Conservation (phyloP, 2,113 vertebrate species). For the Hemibagrus wyckioides region DNA sequence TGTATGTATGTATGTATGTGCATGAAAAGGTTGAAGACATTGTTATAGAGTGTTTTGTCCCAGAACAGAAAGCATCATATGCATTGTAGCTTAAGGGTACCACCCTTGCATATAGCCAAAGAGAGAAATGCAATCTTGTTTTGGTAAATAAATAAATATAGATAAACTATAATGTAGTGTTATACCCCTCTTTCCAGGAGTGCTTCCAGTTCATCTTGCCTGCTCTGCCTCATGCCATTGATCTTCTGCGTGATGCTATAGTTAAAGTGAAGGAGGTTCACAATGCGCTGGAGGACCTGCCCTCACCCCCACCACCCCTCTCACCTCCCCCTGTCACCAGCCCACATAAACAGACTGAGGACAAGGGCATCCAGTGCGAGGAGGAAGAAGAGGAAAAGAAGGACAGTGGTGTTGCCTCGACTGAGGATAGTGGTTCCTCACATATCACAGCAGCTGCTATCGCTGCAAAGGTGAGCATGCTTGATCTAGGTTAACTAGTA, state of each 20-base stretch:
- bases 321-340: conserved; percentile 84
- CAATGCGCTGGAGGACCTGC: conserved; percentile 93
- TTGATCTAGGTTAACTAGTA: background rate
- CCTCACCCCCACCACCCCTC: conserved; percentile 88
- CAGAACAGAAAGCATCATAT: no score
- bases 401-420: conserved; percentile 86
- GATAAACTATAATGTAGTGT: background rate
- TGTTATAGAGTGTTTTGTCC: background rate
- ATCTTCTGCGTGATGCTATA: conserved; percentile 93
- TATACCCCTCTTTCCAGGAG: conserved; percentile 77
- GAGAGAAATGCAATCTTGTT: background rate
- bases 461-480: conserved; percentile 89
- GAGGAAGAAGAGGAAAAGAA: conserved; percentile 95
- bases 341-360: conserved; percentile 92
- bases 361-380: conserved; percentile 97
- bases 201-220: conserved; percentile 99
- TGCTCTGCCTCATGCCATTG: conserved; percentile 97
- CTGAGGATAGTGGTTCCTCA: conserved; percentile 94
- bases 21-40: background rate
- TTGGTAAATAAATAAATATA: background rate
- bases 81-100: background rate
- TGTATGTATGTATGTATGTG: no score
- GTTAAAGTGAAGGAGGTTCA: conserved; percentile 95
- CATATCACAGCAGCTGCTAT: conserved; percentile 98
- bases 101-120: background rate